Conservation (phyloP, 2,113 vertebrate genomes). For the Burhinus bistriatus region DNA sequence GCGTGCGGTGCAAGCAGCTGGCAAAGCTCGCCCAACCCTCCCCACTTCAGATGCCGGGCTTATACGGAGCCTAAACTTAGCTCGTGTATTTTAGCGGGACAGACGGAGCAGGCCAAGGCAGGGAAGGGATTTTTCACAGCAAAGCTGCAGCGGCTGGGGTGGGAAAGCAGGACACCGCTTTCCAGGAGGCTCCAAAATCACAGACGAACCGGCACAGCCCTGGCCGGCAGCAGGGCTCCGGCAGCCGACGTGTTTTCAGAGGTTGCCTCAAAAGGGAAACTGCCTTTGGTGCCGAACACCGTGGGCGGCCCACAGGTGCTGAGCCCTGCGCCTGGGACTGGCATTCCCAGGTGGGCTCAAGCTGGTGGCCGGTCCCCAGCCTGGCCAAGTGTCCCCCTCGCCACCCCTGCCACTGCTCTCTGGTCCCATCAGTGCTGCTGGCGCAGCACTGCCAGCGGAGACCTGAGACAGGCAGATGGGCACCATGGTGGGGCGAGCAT, state of each 20-base stretch:
- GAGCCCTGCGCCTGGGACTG: not conserved
- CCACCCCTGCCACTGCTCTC: rapidly evolving
- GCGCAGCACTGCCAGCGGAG: not conserved
- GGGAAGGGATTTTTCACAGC: not conserved
- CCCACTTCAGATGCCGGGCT: not conserved
- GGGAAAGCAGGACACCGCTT: not conserved
- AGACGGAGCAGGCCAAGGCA: not conserved
- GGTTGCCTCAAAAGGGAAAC: not conserved
- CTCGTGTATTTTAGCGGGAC: not conserved
- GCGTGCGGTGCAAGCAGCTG: not conserved
- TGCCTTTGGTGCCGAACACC: not conserved
- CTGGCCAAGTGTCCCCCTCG: rapidly evolving
- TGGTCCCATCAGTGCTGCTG: not conserved
- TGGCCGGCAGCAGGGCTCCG: rapidly evolving
- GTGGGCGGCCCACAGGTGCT: rapidly evolving
- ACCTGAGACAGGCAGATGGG: not conserved
- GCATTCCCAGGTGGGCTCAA: rapidly evolving
- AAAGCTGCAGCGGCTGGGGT: not conserved
- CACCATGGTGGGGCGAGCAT: rapidly evolving
- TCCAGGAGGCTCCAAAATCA: not conserved
- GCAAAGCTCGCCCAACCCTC: not conserved
- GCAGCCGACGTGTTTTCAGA: rapidly evolving
- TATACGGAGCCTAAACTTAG: not conserved
- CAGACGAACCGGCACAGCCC: not conserved
- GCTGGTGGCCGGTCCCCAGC: not conserved